These are phyloP conservation scores for Thalassophryne amazonica DNA, from an alignment of 2,797 vertebrate genomes.

Conservation along the genomic window DNA sequence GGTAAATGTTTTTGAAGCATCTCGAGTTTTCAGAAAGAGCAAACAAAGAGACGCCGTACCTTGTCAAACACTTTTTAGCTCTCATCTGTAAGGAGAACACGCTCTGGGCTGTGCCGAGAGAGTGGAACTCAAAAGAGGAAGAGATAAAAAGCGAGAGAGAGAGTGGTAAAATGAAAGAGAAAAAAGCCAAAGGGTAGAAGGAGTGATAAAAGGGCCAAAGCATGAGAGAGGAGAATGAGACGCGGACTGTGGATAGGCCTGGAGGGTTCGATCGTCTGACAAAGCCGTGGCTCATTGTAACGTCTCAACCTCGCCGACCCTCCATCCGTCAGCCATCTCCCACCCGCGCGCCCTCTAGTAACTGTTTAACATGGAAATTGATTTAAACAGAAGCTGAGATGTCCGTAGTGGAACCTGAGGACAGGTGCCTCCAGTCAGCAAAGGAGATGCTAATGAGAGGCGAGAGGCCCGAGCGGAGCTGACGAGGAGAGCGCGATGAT, in stretches of 20 bases:
- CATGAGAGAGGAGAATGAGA: slow-evolving; percentile 17
- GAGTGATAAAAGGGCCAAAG: slow-evolving; percentile 62
- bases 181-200: slow-evolving; percentile 59
- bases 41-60: slow-evolving; percentile 28
- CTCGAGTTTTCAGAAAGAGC: not conserved
- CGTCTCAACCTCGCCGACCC: slow-evolving; percentile 41
- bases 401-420: slow-evolving; percentile 66
- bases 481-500: slow-evolving; percentile 62
- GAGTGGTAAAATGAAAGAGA: slow-evolving; percentile 48
- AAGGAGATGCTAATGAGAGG: slow-evolving; percentile 75
- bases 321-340: not conserved
- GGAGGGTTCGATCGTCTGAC: slow-evolving; percentile 51
- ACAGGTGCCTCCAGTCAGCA: slow-evolving; percentile 72
- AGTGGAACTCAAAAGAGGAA: slow-evolving; percentile 38
- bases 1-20: no score
- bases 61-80: slow-evolving; percentile 64
- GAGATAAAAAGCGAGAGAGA: slow-evolving; percentile 25
- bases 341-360: slow-evolving; percentile 43
- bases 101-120: slow-evolving; percentile 56
- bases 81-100: slow-evolving; percentile 65
- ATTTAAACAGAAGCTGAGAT: slow-evolving; percentile 74
- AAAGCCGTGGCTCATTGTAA: slow-evolving; percentile 48
- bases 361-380: slow-evolving; percentile 79
- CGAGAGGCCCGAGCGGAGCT: slow-evolving; percentile 63
- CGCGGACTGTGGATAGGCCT: slow-evolving; percentile 45